Conservation (phyloP, 2,113 vertebrate species). For the Gymnocephalus cernua region DNA sequence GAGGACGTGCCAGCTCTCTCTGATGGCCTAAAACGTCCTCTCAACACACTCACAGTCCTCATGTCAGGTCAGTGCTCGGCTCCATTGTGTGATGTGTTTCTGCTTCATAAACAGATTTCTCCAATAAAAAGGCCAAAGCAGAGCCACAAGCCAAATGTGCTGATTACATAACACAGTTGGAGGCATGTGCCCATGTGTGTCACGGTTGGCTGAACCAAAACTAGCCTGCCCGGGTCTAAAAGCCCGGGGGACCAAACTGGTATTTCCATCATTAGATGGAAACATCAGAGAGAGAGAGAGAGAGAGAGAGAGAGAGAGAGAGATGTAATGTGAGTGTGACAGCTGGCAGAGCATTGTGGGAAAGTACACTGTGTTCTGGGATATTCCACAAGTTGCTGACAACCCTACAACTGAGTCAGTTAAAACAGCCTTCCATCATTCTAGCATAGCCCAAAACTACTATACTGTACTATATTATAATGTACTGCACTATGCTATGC, state of each 20-base stretch:
- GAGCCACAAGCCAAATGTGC: conserved; percentile 12
- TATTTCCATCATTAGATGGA: conserved; percentile 27
- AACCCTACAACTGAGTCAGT: neutral
- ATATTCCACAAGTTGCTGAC: neutral
- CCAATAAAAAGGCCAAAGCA: conserved; percentile 10
- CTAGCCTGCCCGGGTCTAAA: conserved; percentile 25
- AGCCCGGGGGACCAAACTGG: conserved; percentile 42
- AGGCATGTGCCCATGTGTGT: conserved; percentile 28
- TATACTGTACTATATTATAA: neutral
- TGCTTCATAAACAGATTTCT: conserved; percentile 22
- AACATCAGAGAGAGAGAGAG: conserved; percentile 7
- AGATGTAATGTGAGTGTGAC: conserved; percentile 8
- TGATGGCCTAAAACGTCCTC: conserved; percentile 12
- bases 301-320: neutral
- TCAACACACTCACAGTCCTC: neutral
- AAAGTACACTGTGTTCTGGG: conserved; percentile 16
- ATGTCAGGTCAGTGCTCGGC: conserved; percentile 16
- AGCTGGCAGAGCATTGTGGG: conserved; percentile 21
- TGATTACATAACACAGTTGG: conserved; percentile 27
- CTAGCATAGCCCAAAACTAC: neutral
- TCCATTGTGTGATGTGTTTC: neutral
- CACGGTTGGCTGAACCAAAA: conserved; percentile 37
- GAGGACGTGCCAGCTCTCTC: neutral
- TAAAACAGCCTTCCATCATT: neutral
- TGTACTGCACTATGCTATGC: neutral